Evolutionary conservation across 1,140 invertebrate genomes (phyloP), one percentile per base, ranked within the genome.

Genomic region (Lithobius niger): DNA sequence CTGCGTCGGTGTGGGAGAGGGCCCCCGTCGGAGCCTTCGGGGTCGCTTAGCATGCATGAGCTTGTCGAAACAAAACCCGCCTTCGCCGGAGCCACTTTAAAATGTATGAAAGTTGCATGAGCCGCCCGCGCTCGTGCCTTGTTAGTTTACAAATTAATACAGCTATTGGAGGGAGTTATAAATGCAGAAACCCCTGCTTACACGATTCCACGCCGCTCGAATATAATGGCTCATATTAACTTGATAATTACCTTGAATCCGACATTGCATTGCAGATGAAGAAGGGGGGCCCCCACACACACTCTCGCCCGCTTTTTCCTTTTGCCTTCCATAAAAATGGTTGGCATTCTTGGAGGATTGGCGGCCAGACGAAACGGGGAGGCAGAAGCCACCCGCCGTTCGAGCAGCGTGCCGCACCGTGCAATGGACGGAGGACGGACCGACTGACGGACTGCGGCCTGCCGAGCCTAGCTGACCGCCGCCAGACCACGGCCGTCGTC

Each of bases 131-230:
- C 21, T 16, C 21, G 25, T 13, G 24, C 13, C 48, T 50, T 50
- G 48, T 50, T 50, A 50, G 48, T 50, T 50, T 50, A 50, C 48
- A 50, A 50, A 50, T 50, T 50, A 50, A 50, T 50, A 50, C 48
- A 50, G 48, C 48, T 50, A 50, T 50, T 50, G 48, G 48, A 27
- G 48, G 24, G 25, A 50, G 48, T 50, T 50, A 50, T 50, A 50
- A 50, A 50, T 50, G 48, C 48, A 50, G 25, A 27, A 50, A 50
- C 21, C 10, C 48, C 19, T 45, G 27, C 48, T 50, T 50, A 15
- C 48, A 26, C 48, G 22, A 24, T 19, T 50, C 48, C 6, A 26
- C 25, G 3, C 48, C 19, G 24, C 6, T 26, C 43, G 43, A 45
- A 27, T 50, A 50, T 50, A 50, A 50, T 50, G 48, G 48, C 27